Percentiles rank a stretch among this genome's conserved stretches.
Conservation (phyloP, 2,888 invertebrate species). For the Enoplolaimus lenunculus region DNA sequence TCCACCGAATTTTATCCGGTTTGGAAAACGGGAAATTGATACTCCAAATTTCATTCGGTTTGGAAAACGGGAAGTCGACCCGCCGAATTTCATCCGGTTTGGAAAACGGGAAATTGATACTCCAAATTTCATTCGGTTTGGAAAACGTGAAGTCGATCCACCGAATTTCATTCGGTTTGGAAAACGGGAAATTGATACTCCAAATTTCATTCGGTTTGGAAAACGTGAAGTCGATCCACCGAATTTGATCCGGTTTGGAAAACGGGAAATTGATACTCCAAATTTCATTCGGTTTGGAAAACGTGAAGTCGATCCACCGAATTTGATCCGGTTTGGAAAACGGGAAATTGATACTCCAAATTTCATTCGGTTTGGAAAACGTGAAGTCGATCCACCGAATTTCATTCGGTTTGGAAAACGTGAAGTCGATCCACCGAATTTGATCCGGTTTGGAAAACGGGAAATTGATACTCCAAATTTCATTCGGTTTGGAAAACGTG, state of each 20-base stretch:
- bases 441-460: conserved; percentile 19
- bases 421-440: conserved; percentile 22
- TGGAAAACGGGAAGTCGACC: conserved; percentile 32
- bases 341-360: no score
- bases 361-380: not conserved
- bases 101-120: conserved; percentile 31
- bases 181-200: not conserved
- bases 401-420: not conserved
- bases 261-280: not conserved
- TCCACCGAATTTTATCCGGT: conserved; percentile 24
- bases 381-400: conserved; percentile 8
- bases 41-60: conserved; percentile 37
- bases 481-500: conserved; percentile 34
- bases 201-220: no score
- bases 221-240: no score
- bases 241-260: conserved; percentile 5
- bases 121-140: conserved; percentile 36
- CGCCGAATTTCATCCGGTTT: conserved; percentile 34
- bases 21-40: conserved; percentile 18
- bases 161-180: conserved; percentile 24
- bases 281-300: conserved; percentile 3
- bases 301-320: not conserved
- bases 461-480: conserved; percentile 32
- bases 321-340: not conserved
- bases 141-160: conserved; percentile 21